A percentile compares a stretch with the other conserved stretches of the same genome.
Conservation (phyloP, 2,113 vertebrate genomes). For the Synodontis membranacea region DNA sequence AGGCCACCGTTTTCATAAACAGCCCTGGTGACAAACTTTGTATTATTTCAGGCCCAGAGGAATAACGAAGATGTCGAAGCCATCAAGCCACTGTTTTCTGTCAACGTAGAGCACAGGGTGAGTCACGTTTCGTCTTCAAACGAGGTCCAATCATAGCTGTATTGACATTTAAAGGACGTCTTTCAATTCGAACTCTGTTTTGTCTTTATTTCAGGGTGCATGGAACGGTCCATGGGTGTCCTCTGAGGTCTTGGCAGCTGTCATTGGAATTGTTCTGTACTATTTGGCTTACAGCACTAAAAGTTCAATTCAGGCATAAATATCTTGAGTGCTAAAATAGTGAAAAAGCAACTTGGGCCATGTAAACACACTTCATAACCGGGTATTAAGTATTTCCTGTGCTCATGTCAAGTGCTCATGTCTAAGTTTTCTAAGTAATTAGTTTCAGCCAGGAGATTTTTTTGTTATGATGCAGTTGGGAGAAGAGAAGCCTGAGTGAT, state of each 20-base stretch:
- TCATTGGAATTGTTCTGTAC: slow-evolving; percentile 81
- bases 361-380: not conserved
- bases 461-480: not conserved
- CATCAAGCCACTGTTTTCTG: slow-evolving; percentile 85
- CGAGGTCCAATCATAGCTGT: not conserved
- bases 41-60: slow-evolving; percentile 80
- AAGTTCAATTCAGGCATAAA: slow-evolving; percentile 82
- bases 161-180: not conserved
- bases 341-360: not conserved
- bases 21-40: not conserved
- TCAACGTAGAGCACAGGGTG: slow-evolving; percentile 88
- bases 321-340: not conserved
- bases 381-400: not conserved
- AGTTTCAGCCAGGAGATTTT: not conserved
- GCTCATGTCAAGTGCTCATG: not conserved
- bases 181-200: not conserved
- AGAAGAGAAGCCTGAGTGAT: not conserved
- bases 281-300: slow-evolving; percentile 87
- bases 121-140: slow-evolving; percentile 51
- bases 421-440: not conserved
- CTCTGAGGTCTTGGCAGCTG: slow-evolving; percentile 86
- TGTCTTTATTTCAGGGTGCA: slow-evolving; percentile 72
- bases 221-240: slow-evolving; percentile 91
- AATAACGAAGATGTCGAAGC: slow-evolving; percentile 85
- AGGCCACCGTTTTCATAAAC: not conserved